Conservation (phyloP, 2,888 invertebrate species). For the Melipona beecheii region DNA sequence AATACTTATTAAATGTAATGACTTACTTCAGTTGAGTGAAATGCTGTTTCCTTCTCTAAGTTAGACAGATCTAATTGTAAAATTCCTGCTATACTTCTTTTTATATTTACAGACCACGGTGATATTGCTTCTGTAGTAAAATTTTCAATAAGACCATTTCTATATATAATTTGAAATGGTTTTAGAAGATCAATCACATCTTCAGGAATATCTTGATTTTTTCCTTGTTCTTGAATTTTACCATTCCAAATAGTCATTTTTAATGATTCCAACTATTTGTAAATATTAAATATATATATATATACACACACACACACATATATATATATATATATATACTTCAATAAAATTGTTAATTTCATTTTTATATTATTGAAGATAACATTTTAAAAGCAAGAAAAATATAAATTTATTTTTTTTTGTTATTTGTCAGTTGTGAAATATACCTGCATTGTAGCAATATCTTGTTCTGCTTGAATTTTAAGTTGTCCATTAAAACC, state of each 20-base stretch:
- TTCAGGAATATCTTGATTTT: constrained; percentile 56
- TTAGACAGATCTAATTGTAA: constrained; percentile 86
- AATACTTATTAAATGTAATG: neutral
- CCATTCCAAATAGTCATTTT: constrained; percentile 78
- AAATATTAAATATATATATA: constrained; percentile 18
- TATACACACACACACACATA: no score
- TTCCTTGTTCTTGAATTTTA: constrained; percentile 58
- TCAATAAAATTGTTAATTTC: neutral
- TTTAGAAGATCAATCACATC: constrained; percentile 75
- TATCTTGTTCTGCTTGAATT: constrained; percentile 73
- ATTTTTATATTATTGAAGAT: neutral
- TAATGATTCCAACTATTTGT: constrained; percentile 75
- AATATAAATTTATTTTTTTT: constrained; percentile 13
- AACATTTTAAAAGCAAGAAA: neutral
- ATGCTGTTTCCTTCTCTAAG: constrained; percentile 76
- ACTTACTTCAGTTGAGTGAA: constrained; percentile 79
- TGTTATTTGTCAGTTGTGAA: constrained; percentile 7
- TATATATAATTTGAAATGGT: constrained; percentile 78
- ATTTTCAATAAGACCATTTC: constrained; percentile 77
- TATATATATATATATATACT: neutral
- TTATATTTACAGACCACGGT: constrained; percentile 89
- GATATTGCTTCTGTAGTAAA: constrained; percentile 82
- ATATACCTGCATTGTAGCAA: constrained; percentile 76
- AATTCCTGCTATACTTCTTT: constrained; percentile 88
- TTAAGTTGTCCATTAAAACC: constrained; percentile 77